Evolutionary conservation across 2,113 vertebrate species (phyloP).

Genomic region (Junco hyemalis): DNA sequence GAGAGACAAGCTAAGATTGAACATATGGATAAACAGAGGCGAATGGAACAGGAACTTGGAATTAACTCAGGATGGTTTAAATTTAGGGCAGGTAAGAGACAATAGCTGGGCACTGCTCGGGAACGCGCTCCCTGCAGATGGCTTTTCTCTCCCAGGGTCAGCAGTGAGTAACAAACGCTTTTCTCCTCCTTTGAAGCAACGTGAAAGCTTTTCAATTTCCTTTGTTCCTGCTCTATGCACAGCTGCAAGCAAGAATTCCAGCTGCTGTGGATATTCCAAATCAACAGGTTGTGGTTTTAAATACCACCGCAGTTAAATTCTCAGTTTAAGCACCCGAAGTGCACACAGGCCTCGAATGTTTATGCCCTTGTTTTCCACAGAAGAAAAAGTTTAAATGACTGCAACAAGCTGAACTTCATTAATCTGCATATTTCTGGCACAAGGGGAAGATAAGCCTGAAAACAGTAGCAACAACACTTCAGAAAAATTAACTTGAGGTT

Average conservation of each 20-base stretch:
- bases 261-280: constrained; percentile 32
- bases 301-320: background rate
- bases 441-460: constrained; percentile 31
- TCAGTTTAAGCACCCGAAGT: background rate
- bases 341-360: background rate
- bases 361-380: background rate
- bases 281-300: constrained; percentile 49
- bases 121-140: constrained; percentile 39
- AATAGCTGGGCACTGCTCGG: background rate
- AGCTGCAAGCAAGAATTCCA: constrained; percentile 44
- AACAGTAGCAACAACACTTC: constrained; percentile 25
- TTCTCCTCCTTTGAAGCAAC: constrained; percentile 35
- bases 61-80: constrained; percentile 43
- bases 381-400: background rate
- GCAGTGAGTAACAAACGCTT: constrained; percentile 39
- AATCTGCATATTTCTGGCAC: constrained; percentile 34
- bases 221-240: constrained; percentile 40
- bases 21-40: constrained; percentile 57
- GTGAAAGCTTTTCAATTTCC: constrained; percentile 42
- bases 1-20: background rate
- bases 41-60: constrained; percentile 53
- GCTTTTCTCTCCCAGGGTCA: constrained; percentile 35
- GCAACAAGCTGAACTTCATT: constrained; percentile 33
- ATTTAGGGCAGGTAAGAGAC: constrained; percentile 54
- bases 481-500: constrained; percentile 60